These are phyloP conservation scores for Lysandra coridon DNA, from an alignment of 2,888 invertebrate genomes.

Conservation along the genomic window DNA sequence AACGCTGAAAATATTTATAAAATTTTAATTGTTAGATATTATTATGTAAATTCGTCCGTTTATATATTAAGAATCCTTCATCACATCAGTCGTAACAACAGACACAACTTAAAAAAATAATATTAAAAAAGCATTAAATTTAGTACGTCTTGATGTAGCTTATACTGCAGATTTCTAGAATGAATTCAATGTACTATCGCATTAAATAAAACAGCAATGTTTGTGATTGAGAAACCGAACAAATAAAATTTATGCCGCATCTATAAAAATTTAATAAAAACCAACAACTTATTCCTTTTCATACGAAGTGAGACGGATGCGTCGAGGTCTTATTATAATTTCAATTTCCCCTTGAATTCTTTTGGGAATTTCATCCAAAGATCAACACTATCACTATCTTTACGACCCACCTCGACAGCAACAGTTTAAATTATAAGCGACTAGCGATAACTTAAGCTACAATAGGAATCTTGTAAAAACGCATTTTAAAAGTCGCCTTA, in stretches of 20 bases:
- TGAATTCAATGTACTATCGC: not conserved
- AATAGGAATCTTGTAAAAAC: too few relatives aligned
- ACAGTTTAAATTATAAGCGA: conserved; percentile 44
- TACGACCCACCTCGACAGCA: conserved; percentile 51
- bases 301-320: conserved; percentile 21
- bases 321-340: conserved; percentile 64
- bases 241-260: not conserved
- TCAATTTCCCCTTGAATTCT: conserved; percentile 67
- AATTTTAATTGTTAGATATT: too few relatives aligned
- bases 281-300: conserved; percentile 6
- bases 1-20: too few relatives aligned
- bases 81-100: too few relatives aligned
- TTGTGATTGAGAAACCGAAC: not conserved
- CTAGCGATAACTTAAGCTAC: not conserved
- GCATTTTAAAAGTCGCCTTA: too few relatives aligned
- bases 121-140: not conserved
- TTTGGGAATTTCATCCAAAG: conserved; percentile 62
- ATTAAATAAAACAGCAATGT: not conserved
- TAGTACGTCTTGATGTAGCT: not conserved
- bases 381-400: conserved; percentile 71
- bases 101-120: not conserved
- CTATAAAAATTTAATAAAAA: conserved; percentile 1
- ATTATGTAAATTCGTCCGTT: not conserved
- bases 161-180: not conserved
- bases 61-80: not conserved